Evolutionary conservation across 2,113 vertebrate species (phyloP), one percentile per base, ranked within the genome.

Genomic region (Perognathus longimembris): DNA sequence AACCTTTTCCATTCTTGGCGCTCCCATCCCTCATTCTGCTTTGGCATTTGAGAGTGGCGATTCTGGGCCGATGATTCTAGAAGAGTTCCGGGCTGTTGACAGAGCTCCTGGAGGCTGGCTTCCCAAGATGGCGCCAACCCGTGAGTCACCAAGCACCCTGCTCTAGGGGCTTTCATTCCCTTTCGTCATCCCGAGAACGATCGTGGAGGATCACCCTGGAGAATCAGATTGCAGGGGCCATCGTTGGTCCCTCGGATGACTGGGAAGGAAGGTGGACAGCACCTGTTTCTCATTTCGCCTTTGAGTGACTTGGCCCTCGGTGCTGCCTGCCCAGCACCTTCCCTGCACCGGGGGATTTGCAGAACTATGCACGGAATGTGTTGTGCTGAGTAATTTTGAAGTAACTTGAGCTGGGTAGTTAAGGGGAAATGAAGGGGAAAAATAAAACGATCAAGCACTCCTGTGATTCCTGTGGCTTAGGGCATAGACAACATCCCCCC

Each of bases 361-460:
- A 89, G 85, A 96, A 94, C 22, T 94, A 96, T 92, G 95, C 96
- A 76, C 94, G 89, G 95, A 97, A 97, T 96, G 94, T 97, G 93
- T 95, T 96, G 95, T 96, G 92, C 84, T 90, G 93, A 92, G 91
- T 92, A 94, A 96, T 91, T 97, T 94, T 90, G 67, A 54, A 92
- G 92, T 92, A 96, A 95, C 84, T 89, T 63, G 91, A 97, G 80
- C 89, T 78, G 59, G 74, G 12, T 84, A 78, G 87, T 95, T 93
- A 34, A 40, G 84, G 66, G 59, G 45, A 81, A 71, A 85, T 32
- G 78, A 54, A 94, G 50, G 14, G 14, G 17, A 54, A 17, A 54
- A 54, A 18, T 4, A 54, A 54, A 8, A 45, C 45, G 12, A 75
- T 85, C 91, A 78, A 86, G 76, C 71, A 74, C 59, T 15, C 71